Evolutionary conservation across 2,797 vertebrate genomes (phyloP), one percentile per base, ranked within the genome.

Genomic region (Lagodon rhomboides): DNA sequence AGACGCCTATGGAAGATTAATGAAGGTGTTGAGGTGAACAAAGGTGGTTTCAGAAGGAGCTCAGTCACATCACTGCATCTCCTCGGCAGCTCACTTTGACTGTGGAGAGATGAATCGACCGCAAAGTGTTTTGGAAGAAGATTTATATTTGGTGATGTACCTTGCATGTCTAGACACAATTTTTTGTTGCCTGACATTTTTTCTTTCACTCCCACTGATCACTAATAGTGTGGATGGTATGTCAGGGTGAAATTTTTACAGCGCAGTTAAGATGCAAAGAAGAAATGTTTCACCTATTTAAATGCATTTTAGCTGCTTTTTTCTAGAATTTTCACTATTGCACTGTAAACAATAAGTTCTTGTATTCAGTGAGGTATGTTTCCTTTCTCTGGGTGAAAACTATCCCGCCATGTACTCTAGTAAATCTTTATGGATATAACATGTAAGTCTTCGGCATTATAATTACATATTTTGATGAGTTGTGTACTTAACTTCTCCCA

Each of bases 1-100:
- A 81, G 76, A 68, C 49, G 71, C 66, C 30, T 34, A 62, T 67
- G 75, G 79, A 90, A 91, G 91, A 93, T 93, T 89, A 81, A 94
- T 94, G 91, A 84, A 80, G 82, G 82, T 67, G 71, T 68, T 80
- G 82, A 89, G 79, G 65, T 83, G 77, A 88, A 91, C 86, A 87
- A 91, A 90, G 73, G 76, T 72, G 82, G 80, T 86, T 93, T 89
- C 49, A 89, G 75, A 84, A 49, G 82, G 56, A 84, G 71, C 70
- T 76, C 70, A 73, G 64, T 85, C 70, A 60, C 86, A 77, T 89
- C 70, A 34, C 56, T 70, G 74, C 66, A 49, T 75, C 79, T 70
- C 65, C 69, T 79, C 68, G 83, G 75, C 72, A 54, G 54, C 68
- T 82, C 53, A 11, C 41, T 73, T 51, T 68, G 56, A 59, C 80